Percentiles rank a stretch among this genome's conserved stretches.
phyloP scores from a whole-genome alignment of 2,113 vertebrate genomes.

The Onychorhynchus coronatus region DNA sequence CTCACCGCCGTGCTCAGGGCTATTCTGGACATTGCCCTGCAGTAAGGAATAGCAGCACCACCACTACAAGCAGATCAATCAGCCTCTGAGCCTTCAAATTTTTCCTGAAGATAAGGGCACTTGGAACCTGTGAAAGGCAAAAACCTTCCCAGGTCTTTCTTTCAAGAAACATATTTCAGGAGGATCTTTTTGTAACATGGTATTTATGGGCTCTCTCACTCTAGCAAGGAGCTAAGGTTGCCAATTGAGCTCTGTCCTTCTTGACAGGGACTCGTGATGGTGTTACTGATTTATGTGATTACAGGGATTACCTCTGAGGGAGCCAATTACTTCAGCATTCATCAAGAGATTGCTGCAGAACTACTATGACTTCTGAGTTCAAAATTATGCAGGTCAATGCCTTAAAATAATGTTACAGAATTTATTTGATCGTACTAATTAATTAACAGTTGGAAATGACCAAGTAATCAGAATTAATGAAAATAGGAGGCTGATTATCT shows the following conservation, averaged over 20 bases:
- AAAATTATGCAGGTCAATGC: not conserved
- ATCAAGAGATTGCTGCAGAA: not conserved
- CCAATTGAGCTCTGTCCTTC: not conserved
- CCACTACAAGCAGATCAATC: not conserved
- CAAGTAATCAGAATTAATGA: not conserved
- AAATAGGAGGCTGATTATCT: not conserved
- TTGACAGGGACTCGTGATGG: not conserved
- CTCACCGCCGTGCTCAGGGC: not conserved
- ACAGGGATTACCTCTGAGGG: not conserved
- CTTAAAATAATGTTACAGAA: not conserved
- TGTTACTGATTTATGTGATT: not conserved
- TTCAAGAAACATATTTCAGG: not conserved
- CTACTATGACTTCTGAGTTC: not conserved
- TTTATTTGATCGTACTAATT: not conserved
- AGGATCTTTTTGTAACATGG: not conserved
- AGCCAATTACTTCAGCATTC: not conserved
- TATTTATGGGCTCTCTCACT: not conserved
- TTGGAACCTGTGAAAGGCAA: not conserved
- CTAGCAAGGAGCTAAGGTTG: not conserved
- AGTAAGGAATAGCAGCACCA: not conserved
- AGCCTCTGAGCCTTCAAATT: not conserved
- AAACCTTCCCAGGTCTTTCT: not conserved
- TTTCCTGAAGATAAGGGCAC: not conserved
- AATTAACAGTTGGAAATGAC: not conserved
- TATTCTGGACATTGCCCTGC: not conserved